Evolutionary conservation across 2,113 vertebrate genomes (phyloP).

Genomic region (Pelecanoides urinatrix): DNA sequence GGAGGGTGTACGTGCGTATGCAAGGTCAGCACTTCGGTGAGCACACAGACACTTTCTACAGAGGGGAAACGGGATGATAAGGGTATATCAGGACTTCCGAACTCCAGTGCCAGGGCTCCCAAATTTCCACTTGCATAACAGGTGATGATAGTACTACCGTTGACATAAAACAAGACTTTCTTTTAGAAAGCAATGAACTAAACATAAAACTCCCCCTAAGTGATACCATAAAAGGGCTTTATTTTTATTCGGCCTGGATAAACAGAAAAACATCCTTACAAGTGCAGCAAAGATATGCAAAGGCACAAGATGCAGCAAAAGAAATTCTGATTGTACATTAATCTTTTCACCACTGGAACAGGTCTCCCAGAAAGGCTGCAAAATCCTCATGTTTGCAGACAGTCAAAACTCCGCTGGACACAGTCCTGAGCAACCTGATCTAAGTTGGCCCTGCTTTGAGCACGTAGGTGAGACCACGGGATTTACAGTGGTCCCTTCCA

Average conservation of each 20-base stretch:
- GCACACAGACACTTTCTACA: not conserved
- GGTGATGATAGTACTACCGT: too few relatives aligned
- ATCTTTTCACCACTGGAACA: not conserved
- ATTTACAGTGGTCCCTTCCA: not conserved
- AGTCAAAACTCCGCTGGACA: not conserved
- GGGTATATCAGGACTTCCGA: not conserved
- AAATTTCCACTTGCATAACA: not conserved
- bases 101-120: not conserved
- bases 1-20: accelerated
- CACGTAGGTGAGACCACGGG: accelerated
- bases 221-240: not conserved
- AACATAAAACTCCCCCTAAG: not conserved
- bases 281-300: not conserved
- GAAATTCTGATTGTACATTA: not conserved
- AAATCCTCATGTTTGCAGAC: not conserved
- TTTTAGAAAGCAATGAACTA: not conserved
- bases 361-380: not conserved
- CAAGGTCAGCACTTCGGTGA: not conserved
- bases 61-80: not conserved
- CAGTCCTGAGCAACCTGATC: not conserved
- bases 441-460: not conserved
- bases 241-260: not conserved
- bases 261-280: not conserved
- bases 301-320: not conserved
- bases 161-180: not conserved